Evolutionary conservation across 2,888 invertebrate genomes (phyloP), one percentile per base, ranked within the genome.

Genomic region (Cryptocheilus praepositus): DNA sequence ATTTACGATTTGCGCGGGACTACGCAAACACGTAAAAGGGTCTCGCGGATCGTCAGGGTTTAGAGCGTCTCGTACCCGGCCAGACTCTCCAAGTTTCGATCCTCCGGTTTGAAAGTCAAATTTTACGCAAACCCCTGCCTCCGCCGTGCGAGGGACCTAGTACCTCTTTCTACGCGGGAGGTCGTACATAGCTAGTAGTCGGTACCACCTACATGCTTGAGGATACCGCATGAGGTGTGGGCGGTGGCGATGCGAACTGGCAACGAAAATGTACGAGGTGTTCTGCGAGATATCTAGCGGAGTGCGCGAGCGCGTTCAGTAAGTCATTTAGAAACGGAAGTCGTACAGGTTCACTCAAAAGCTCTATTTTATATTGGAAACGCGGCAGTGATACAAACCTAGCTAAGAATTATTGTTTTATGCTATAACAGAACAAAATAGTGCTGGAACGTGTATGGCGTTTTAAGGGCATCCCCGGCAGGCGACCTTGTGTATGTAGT

Each of bases 61-160:
- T 16, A 18, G 49, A 13, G 16, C 49, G 16, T 1, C 18, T 18
- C 49, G 49, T 49, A 7, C 49, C 16, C 13, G 49, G 49, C n/a
- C 49, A 13, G 4, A 18, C 16, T 7, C 49, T 18, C 61, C 18
- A 25, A 54, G 46, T 44, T n/a, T 19, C 22, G 19, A 54, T 53
- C 61, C 54, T 44, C 25, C 25, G 49, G 49, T 61, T 63, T 63
- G 62, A 63, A 63, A 63, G 62, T 63, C 62, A 63, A 63, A 63
- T 63, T 63, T 56, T 53, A 55, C 3, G 51, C 56, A 56, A n/a
- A 11, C 44, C 55, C 21, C 49, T 5, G 25, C 25, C 25, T 25
- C 49, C 49, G 5, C 18, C 49, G 4, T 16, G 16, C 49, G 1
- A 2, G 16, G 18, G 16, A 49, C 36, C 36, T 36, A 36, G 36